Conservation (phyloP, 2,797 vertebrate species). For the Pangasius krempfi region DNA sequence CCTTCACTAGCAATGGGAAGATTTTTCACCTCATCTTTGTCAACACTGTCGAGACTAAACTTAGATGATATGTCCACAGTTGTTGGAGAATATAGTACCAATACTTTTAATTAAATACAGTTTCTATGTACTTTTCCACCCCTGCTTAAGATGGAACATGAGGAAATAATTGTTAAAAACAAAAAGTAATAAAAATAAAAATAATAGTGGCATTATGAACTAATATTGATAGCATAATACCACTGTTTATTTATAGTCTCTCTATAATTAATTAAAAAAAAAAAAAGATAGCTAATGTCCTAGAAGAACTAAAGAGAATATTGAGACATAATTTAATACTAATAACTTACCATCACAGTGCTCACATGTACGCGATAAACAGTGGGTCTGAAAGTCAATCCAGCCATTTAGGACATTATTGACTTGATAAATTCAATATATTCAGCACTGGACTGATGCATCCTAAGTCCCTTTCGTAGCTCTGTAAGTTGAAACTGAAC, state of each 20-base stretch:
- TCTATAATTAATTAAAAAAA: neutral
- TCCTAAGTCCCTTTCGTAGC: neutral
- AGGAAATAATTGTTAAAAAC: neutral
- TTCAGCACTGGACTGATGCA: neutral
- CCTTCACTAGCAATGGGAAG: neutral
- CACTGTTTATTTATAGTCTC: neutral
- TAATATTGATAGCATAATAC: neutral
- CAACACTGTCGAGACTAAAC: neutral
- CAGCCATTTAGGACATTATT: neutral
- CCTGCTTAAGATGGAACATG: neutral
- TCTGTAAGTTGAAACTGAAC: neutral
- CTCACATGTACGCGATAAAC: neutral
- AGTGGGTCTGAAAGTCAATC: neutral
- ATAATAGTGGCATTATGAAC: neutral
- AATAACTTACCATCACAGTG: neutral
- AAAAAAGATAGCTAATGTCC: neutral
- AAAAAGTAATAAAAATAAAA: neutral
- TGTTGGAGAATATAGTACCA: neutral
- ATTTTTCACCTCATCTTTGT: neutral
- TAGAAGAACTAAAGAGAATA: neutral
- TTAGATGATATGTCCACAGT: neutral
- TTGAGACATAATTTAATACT: neutral
- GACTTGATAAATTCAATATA: neutral
- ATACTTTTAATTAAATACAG: neutral
- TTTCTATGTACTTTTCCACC: neutral